phyloP scores from a whole-genome alignment of 2,113 vertebrate species.

The Coryphaenoides rupestris region DNA sequence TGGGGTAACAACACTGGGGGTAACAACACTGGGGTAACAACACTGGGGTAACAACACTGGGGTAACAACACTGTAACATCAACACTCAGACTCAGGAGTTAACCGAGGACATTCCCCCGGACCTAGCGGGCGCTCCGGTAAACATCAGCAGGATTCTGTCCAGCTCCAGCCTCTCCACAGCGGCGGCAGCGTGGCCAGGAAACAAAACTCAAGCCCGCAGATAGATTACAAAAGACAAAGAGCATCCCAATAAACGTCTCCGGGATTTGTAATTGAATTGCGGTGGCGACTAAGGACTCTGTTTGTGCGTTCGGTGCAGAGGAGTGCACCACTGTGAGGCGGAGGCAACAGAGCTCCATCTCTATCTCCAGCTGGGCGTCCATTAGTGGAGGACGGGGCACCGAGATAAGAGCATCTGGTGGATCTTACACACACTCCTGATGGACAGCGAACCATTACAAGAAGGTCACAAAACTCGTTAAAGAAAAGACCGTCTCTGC shows the following conservation, averaged over 20 bases:
- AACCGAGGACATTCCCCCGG: constrained; percentile 4
- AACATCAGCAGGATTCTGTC: constrained; percentile 9
- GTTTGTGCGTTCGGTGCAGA: constrained; percentile 5
- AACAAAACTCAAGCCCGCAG: background rate
- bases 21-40: too few species aligned
- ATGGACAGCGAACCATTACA: background rate
- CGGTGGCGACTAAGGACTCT: constrained; percentile 14
- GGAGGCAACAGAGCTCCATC: background rate
- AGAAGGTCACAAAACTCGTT: constrained; percentile 5
- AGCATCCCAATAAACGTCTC: background rate
- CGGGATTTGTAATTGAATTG: background rate
- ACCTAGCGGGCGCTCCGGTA: background rate
- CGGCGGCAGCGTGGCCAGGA: background rate
- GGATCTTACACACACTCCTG: background rate
- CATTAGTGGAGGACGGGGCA: background rate
- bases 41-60: too few species aligned
- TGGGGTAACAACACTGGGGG: too few species aligned
- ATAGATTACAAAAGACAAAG: background rate
- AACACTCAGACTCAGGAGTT: constrained; percentile 2
- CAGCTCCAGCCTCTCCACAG: background rate
- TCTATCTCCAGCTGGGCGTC: constrained; percentile 25
- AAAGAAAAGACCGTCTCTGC: background rate
- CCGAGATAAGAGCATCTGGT: constrained; percentile 2
- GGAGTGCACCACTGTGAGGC: background rate
- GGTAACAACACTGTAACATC: too few species aligned